These are phyloP conservation scores for Noctua fimbriata DNA, from an alignment of 2,888 invertebrate genomes.

Conservation along the genomic window DNA sequence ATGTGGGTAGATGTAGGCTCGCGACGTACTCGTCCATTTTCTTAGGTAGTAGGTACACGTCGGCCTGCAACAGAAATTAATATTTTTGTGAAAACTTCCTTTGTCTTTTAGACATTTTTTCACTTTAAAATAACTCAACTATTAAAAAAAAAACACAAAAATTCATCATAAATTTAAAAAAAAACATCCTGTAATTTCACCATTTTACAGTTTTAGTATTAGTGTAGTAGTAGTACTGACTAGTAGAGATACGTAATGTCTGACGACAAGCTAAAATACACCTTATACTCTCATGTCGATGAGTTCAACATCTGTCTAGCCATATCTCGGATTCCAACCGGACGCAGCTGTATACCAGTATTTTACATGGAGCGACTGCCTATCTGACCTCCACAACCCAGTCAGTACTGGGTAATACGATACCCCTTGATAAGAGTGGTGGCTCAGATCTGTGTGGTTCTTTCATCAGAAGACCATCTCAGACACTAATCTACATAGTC, in stretches of 20 bases:
- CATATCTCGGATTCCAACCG: background rate
- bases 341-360: background rate
- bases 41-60: constrained; percentile 99
- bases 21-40: constrained; percentile 99
- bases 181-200: background rate
- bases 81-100: constrained; percentile 42
- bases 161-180: background rate
- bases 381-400: background rate
- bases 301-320: background rate
- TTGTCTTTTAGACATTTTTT: background rate
- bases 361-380: background rate
- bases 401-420: background rate
- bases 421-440: background rate
- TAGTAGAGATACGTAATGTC: background rate
- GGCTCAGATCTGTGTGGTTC: too few species aligned
- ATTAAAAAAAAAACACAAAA: background rate
- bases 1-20: constrained; percentile 98
- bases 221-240: background rate
- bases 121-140: background rate
- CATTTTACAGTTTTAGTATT: background rate
- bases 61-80: constrained; percentile 89
- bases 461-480: too few species aligned
- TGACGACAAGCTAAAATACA: background rate
- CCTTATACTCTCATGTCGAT: background rate
- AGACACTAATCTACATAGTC: background rate